Evolutionary conservation across 2,113 vertebrate genomes (phyloP).

Genomic region (human (Homo sapiens)): GRCh38 chr6:124047501-124048000

Average conservation of each 20-base stretch:
- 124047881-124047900: neutral
- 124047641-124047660: neutral
- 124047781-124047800: neutral
- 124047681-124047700: conserved; percentile 24
- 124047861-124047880: neutral
- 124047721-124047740: neutral
- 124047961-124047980: neutral
- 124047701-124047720: neutral
- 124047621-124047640: neutral
- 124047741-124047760: conserved; percentile 6
- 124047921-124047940: neutral
- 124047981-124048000: neutral
- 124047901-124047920: neutral
- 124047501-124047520: neutral
- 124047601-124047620: neutral
- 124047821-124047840: neutral
- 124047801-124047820: neutral
- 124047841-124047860: neutral
- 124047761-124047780: neutral
- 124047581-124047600: neutral
- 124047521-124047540: neutral
- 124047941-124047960: neutral
- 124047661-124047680: neutral
- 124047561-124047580: neutral
- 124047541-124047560: neutral